Conservation (phyloP, 2,888 invertebrate genomes). For the Fissipunctia ypsillon region DNA sequence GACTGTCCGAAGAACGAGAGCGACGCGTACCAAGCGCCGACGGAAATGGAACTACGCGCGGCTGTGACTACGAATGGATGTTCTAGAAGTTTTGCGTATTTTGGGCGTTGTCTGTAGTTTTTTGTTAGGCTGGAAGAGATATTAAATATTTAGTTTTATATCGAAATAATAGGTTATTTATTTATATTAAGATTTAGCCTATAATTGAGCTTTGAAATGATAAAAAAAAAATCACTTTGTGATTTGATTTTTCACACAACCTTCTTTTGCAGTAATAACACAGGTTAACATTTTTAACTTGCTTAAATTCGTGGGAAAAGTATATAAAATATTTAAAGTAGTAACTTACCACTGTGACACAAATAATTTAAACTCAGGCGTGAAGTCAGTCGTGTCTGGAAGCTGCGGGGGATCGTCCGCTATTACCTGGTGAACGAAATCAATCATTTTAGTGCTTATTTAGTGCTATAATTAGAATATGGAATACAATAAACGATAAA, state of each 20-base stretch:
- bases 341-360: conserved; percentile 95
- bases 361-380: conserved; percentile 96
- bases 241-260: no score
- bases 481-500: no score
- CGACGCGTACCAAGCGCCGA: conserved; percentile 95
- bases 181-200: no score
- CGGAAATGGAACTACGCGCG: conserved; percentile 92
- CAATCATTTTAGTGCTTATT: no score
- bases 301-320: no score
- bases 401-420: conserved; percentile 96
- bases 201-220: no score
- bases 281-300: no score
- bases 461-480: no score
- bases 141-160: neutral
- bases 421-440: conserved; percentile 90
- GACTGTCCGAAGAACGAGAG: conserved; percentile 86
- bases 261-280: no score
- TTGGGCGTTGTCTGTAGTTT: conserved; percentile 97
- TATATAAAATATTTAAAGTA: no score
- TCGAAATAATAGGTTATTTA: no score
- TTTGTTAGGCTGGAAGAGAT: conserved; percentile 94
- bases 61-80: conserved; percentile 96
- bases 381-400: conserved; percentile 94
- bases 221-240: no score
- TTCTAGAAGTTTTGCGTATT: conserved; percentile 97